Conservation (phyloP, 2,888 invertebrate species). For the Blastobasis lacticolella region DNA sequence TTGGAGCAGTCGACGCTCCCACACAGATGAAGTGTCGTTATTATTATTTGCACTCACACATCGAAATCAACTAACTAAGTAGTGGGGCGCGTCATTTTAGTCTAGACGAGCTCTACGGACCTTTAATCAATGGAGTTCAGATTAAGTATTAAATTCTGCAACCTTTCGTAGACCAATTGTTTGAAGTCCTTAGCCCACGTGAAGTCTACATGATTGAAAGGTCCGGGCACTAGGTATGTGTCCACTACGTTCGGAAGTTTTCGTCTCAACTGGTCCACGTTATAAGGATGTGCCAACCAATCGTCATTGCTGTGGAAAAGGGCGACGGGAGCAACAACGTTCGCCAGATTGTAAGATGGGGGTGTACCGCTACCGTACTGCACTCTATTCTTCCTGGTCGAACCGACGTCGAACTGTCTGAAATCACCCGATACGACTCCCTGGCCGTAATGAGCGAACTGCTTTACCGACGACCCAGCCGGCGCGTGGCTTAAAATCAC, state of each 20-base stretch:
- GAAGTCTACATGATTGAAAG: background rate
- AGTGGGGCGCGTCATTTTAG: too few species aligned
- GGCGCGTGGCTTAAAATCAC: conserved; percentile 45
- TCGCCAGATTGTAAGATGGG: conserved; percentile 42
- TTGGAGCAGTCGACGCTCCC: too few species aligned
- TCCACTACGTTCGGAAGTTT: conserved; percentile 36
- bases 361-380: conserved; percentile 33
- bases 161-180: background rate
- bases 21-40: too few species aligned
- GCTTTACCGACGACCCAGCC: conserved; percentile 45
- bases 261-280: conserved; percentile 29
- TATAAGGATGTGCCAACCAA: conserved; percentile 44
- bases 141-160: background rate
- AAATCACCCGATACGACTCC: conserved; percentile 40
- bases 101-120: too few species aligned
- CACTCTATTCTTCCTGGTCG: conserved; percentile 23
- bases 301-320: conserved; percentile 47
- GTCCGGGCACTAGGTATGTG: background rate
- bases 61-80: too few species aligned
- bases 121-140: too few species aligned
- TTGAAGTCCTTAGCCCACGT: background rate
- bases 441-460: conserved; percentile 50
- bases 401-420: conserved; percentile 46
- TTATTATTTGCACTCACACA: too few species aligned
- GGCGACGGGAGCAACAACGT: conserved; percentile 37